Evolutionary conservation across 92 coral and sea anemone species (phyloP), one percentile per base, ranked within the genome.

Genomic region (Isaurus tuberculatus): DNA sequence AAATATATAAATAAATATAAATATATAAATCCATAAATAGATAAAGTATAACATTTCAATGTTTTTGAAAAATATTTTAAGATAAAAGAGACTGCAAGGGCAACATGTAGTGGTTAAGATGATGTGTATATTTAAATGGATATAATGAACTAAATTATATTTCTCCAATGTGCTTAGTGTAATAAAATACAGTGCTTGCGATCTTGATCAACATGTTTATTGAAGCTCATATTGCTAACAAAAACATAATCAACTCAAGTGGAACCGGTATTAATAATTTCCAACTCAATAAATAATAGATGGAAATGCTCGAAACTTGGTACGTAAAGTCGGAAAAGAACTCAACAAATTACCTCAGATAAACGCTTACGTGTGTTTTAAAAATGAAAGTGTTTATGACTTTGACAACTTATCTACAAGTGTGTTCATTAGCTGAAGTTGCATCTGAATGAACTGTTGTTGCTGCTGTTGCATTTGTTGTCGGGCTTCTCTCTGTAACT

Each of bases 401-500:
- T n/a, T n/a, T n/a, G n/a, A n/a, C n/a, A n/a, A n/a, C n/a, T n/a
- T n/a, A n/a, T n/a, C 61, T 53, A 53, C 61, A 1, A 53, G 61
- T 53, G 61, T 53, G 61, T 53, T 53, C 61, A 53, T 53, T 53
- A 0, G 61, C 61, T 53, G 61, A 53, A 53, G 61, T 53, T 1
- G 61, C 61, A 53, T 53, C 61, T 53, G 61, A 53, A 53, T 53
- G 61, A 53, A 53, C 61, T 53, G 61, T 53, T 53, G 61, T 53
- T 53, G 61, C 61, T 53, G 61, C 1, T 53, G 61, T 53, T 53
- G 61, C 61, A 53, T 53, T 53, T 53, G 61, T 53, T 53, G 61
- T 53, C 17, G 61, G 61, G 61, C 61, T 82, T 82, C 86, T 23
- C 70, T 86, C 61, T 86, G 85, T 57, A 48, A 58, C 44, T 79